Evolutionary conservation across 2,888 invertebrate genomes (phyloP).

Genomic region (Andrena trimmerana): DNA sequence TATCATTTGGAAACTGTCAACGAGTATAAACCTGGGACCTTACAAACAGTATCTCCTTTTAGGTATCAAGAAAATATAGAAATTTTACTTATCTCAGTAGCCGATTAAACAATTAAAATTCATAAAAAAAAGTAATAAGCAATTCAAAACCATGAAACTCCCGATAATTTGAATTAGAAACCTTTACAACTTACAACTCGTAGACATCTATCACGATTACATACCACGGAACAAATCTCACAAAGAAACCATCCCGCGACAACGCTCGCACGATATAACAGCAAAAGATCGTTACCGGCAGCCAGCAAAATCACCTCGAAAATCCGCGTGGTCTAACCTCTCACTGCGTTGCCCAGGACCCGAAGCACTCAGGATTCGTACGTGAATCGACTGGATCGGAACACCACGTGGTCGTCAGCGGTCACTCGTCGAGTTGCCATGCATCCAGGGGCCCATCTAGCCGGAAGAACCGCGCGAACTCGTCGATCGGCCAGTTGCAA

Average conservation of each 20-base stretch:
- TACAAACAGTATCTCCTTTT: too few species aligned
- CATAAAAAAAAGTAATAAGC: too few species aligned
- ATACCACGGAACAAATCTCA: not conserved
- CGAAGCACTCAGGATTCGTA: slow-evolving; percentile 30
- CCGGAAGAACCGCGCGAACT: not conserved
- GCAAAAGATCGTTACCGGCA: not conserved
- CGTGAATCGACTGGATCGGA: slow-evolving; percentile 10
- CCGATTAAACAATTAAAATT: too few species aligned
- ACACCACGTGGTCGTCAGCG: slow-evolving; percentile 56
- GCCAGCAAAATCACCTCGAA: not conserved
- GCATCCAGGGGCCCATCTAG: not conserved
- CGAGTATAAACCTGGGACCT: not conserved
- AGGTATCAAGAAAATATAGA: too few species aligned
- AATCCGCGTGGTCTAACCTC: not conserved
- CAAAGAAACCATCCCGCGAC: too few species aligned
- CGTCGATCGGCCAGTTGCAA: not conserved
- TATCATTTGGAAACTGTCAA: not conserved
- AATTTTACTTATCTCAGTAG: too few species aligned
- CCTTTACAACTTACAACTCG: too few species aligned
- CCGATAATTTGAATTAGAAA: too few species aligned
- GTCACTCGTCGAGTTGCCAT: slow-evolving; percentile 39
- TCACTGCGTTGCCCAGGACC: slow-evolving; percentile 42
- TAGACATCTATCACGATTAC: too few species aligned
- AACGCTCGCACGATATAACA: not conserved
- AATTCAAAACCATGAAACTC: too few species aligned